Conservation (phyloP, 2,888 invertebrate genomes). For the Amphipoea oculea region DNA sequence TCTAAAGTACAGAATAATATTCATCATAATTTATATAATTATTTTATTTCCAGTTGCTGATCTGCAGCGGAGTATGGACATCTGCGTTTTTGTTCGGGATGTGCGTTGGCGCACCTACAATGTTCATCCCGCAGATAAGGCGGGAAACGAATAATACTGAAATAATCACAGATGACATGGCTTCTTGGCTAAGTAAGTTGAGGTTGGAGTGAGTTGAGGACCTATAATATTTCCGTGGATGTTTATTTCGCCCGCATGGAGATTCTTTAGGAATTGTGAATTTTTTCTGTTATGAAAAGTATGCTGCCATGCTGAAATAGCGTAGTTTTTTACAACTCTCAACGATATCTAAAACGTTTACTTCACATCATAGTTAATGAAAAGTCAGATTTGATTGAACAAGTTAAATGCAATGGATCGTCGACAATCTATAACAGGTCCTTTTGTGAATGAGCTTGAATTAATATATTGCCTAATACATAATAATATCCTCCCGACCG, state of each 20-base stretch:
- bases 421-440: background rate
- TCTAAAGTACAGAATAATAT: background rate
- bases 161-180: constrained; percentile 66
- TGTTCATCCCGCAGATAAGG: constrained; percentile 70
- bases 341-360: background rate
- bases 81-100: constrained; percentile 64
- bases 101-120: constrained; percentile 66
- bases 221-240: background rate
- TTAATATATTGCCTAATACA: background rate
- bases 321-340: background rate
- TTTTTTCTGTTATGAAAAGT: no score
- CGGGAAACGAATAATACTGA: constrained; percentile 68
- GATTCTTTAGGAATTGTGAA: background rate
- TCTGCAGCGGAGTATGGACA: constrained; percentile 67
- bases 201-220: constrained; percentile 39
- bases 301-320: background rate
- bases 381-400: background rate
- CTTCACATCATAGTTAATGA: background rate
- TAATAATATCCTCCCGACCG: background rate
- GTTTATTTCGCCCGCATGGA: background rate
- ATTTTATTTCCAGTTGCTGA: constrained; percentile 56
- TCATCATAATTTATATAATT: background rate
- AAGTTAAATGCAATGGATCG: background rate
- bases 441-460: background rate
- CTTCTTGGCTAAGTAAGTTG: constrained; percentile 60